phyloP scores from a whole-genome alignment of 2,888 invertebrate genomes.

The Drosophila paucipuncta region DNA sequence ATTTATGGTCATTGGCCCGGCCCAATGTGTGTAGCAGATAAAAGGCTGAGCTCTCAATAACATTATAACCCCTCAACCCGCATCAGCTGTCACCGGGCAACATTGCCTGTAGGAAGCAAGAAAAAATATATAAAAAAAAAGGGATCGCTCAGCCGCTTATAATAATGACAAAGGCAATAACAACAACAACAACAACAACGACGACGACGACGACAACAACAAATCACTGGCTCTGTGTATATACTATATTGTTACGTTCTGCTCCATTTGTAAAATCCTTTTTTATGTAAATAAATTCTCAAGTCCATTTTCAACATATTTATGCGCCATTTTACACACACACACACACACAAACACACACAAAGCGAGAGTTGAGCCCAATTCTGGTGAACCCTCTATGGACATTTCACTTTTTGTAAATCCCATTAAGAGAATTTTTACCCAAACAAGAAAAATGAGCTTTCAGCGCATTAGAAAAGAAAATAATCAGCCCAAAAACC shows the following conservation, averaged over 20 bases:
- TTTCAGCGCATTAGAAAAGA: slow-evolving; percentile 78
- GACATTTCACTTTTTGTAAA: slow-evolving; percentile 66
- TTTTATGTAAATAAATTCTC: slow-evolving; percentile 80
- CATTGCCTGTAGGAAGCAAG: slow-evolving; percentile 17
- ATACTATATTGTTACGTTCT: slow-evolving; percentile 47
- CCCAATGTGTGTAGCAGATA: slow-evolving; percentile 65
- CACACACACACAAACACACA: slow-evolving; percentile 5
- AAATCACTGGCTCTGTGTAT: slow-evolving; percentile 62
- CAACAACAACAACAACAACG: slow-evolving; percentile 44
- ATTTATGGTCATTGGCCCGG: slow-evolving; percentile 62
- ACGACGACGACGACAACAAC: slow-evolving; percentile 42
- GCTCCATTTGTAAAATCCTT: slow-evolving; percentile 78
- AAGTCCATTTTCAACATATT: slow-evolving; percentile 80
- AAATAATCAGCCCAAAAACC: slow-evolving; percentile 72
- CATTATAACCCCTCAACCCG: slow-evolving; percentile 1
- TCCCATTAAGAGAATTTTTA: slow-evolving; percentile 76
- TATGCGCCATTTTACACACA: slow-evolving; percentile 80
- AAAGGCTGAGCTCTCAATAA: slow-evolving; percentile 47
- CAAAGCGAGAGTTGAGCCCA: slow-evolving; percentile 13
- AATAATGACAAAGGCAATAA: slow-evolving; percentile 72
- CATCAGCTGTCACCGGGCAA: slow-evolving; percentile 61
- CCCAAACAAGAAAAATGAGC: slow-evolving; percentile 80
- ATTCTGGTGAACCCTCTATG: slow-evolving; percentile 51
- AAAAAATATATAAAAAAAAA: slow-evolving; percentile 36
- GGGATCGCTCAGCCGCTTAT: slow-evolving; percentile 76